Evolutionary conservation across 2,797 vertebrate species (phyloP).

Genomic region (Cossypha heuglini): DNA sequence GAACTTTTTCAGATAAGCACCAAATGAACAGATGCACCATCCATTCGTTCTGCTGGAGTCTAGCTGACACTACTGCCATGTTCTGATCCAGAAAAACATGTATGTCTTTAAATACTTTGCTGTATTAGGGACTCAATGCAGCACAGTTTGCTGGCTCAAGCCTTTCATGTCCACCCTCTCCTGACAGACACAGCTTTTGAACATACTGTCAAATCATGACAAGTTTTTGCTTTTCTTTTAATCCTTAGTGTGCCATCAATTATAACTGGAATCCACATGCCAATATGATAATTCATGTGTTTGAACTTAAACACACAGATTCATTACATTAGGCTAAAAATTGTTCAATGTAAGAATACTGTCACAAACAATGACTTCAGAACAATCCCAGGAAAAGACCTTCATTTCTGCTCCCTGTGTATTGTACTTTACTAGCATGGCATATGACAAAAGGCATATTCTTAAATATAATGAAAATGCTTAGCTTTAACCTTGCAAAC

Average conservation of each 20-base stretch:
- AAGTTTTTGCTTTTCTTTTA: background rate
- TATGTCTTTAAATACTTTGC: background rate
- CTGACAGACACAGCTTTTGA: background rate
- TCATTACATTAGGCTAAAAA: background rate
- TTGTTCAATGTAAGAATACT: background rate
- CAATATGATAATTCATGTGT: background rate
- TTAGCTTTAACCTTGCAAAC: background rate
- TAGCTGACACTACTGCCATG: background rate
- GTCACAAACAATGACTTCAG: background rate
- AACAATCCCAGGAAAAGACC: background rate
- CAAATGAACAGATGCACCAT: background rate
- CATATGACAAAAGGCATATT: background rate
- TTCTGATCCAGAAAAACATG: background rate
- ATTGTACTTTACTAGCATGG: background rate
- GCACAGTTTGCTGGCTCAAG: background rate
- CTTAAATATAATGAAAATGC: background rate
- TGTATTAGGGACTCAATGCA: background rate
- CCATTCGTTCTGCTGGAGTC: background rate
- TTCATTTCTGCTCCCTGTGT: background rate
- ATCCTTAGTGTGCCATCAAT: background rate
- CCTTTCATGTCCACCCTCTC: background rate
- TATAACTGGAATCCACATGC: background rate
- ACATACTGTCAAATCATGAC: background rate
- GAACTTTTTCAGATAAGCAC: background rate
- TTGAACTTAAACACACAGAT: background rate